Percentiles rank a stretch among this genome's conserved stretches.
Conservation (phyloP, 2,797 vertebrate genomes). For the Chanos chanos region DNA sequence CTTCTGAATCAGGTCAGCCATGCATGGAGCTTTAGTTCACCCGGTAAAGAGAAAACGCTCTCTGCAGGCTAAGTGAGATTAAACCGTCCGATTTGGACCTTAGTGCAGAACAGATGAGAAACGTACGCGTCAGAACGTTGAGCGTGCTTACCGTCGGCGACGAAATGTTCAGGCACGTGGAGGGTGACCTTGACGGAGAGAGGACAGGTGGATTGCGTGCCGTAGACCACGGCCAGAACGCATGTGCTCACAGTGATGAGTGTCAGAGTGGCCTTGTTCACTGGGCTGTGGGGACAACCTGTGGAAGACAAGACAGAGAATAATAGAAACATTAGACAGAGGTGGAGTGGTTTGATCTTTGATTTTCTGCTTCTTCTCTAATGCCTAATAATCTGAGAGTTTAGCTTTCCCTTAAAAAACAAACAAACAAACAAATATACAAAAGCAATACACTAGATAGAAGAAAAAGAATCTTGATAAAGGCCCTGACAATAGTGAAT, state of each 20-base stretch:
- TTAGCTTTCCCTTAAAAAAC: no score
- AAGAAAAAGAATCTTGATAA: no score
- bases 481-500: no score
- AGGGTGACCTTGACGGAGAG: constrained; percentile 96
- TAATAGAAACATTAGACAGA: constrained; percentile 2
- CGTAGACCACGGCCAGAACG: constrained; percentile 89
- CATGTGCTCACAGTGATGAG: constrained; percentile 94
- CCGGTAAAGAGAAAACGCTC: background rate
- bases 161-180: constrained; percentile 96
- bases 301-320: constrained; percentile 31
- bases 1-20: no score
- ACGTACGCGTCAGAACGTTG: background rate
- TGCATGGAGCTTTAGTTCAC: no score
- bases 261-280: constrained; percentile 93
- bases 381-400: no score
- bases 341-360: no score
- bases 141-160: constrained; percentile 88
- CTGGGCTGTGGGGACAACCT: constrained; percentile 90
- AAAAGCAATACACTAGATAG: no score
- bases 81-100: background rate
- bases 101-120: background rate
- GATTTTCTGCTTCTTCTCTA: no score
- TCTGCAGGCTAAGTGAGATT: no score
- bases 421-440: no score
- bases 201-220: constrained; percentile 90